phyloP scores from a whole-genome alignment of 2,113 vertebrate genomes.

The Trogon surrucura region DNA sequence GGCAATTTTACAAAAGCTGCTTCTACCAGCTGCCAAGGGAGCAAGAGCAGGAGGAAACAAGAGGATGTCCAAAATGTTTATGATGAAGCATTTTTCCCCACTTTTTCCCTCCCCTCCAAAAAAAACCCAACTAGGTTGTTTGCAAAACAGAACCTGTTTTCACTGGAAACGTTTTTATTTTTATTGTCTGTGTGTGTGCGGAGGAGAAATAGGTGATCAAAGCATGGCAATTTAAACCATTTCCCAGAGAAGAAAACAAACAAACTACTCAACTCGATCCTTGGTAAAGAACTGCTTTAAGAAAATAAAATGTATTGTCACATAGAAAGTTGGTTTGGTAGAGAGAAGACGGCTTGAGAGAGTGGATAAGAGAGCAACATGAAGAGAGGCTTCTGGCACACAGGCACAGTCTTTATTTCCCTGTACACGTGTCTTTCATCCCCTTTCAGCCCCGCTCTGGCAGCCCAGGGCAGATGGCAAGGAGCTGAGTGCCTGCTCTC shows the following conservation, averaged over 20 bases:
- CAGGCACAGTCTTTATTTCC: not conserved
- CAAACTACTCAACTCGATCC: not conserved
- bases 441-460: not conserved
- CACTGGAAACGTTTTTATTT: not conserved
- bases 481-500: not conserved
- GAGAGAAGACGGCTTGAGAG: not conserved
- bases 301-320: not conserved
- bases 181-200: not conserved
- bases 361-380: rapidly evolving
- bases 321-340: not conserved
- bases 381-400: not conserved
- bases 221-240: not conserved
- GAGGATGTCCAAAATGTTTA: not conserved
- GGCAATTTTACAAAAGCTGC: slow-evolving; percentile 1
- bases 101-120: rapidly evolving
- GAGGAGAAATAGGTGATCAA: not conserved
- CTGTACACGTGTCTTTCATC: not conserved
- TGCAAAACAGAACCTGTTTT: not conserved
- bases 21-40: slow-evolving; percentile 6
- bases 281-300: not conserved
- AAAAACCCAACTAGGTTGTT: not conserved
- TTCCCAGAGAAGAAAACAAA: not conserved
- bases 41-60: not conserved
- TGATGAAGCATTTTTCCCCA: not conserved
- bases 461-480: not conserved